Evolutionary conservation across 35 echinoderm and acorn worm species (phyloP), one percentile per base, ranked within the genome.

Genomic region (Apostichopus californicus): DNA sequence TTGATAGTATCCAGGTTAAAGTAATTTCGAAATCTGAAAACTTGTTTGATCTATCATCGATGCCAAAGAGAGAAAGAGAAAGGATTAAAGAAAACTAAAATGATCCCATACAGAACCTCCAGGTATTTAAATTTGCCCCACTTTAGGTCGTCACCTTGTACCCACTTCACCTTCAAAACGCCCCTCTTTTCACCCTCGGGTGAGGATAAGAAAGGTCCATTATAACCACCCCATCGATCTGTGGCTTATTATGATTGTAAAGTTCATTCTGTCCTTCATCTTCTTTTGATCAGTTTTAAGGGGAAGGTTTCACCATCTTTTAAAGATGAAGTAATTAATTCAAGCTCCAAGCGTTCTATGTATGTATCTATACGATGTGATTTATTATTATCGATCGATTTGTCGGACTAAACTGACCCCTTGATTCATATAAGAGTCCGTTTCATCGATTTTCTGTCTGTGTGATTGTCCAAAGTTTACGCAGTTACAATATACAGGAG

Each of bases 371-470:
- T n/a, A 46, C 14, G 80, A 56, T 83, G 53, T 83, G 80, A 83
- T 83, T 83, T 83, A 83, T 34, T 83, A 54, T 15, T 55, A 83
- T 83, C 80, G 80, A 83, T 83, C 34, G 34, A 46, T 46, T 46
- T 46, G 34, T 46, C 34, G 34, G 34, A 46, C 34, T 46, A 46
- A 46, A 46, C 34, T 46, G 34, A 46, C 34, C 34, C 34, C 34
- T 46, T 66, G 63, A 12, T 66, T 66, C 15, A 9, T 66, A 66
- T 12, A 66, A 66, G 63, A 66, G 15, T 17, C 79, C 79, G 7
- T 22, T 17, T 8, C n/a, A 82, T 82, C 56, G 79, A 82, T 82
- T 82, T 82, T 82, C 79, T 82, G 79, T 82, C 79, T 15, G 34
- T 46, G 34, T 46, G 34, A 46, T 46, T 46, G 9, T 82, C 79